Percentiles rank a stretch among this genome's conserved stretches.
Conservation (phyloP, 2,797 vertebrate species). For the Enteromius unitaeniatus region DNA sequence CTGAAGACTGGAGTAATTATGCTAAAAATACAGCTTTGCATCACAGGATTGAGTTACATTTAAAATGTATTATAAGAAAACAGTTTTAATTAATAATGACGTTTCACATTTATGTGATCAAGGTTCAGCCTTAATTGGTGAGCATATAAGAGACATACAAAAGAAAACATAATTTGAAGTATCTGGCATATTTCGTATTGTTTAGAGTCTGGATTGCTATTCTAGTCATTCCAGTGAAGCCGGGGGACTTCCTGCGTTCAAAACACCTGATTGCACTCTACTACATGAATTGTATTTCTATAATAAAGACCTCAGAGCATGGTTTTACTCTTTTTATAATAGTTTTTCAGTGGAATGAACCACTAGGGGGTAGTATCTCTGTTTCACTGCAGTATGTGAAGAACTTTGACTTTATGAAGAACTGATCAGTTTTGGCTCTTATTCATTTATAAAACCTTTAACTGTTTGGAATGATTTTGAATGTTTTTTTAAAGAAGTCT, state of each 20-base stretch:
- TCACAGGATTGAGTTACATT: background rate
- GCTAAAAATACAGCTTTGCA: background rate
- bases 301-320: background rate
- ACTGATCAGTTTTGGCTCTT: background rate
- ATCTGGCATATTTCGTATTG: background rate
- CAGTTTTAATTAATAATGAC: background rate
- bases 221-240: background rate
- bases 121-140: background rate
- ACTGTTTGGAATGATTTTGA: background rate
- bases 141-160: background rate
- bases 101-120: background rate
- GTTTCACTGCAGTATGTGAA: background rate
- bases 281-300: background rate
- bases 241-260: background rate
- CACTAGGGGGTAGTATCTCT: conserved; percentile 47
- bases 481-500: background rate
- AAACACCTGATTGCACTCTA: background rate
- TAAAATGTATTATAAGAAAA: background rate
- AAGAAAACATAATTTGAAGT: background rate
- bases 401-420: background rate
- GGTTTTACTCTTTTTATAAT: background rate
- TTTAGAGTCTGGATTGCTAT: background rate
- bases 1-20: background rate
- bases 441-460: background rate
- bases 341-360: conserved; percentile 10